These are phyloP conservation scores for Dallia pectoralis DNA, from an alignment of 2,797 vertebrate genomes.

Conservation along the genomic window DNA sequence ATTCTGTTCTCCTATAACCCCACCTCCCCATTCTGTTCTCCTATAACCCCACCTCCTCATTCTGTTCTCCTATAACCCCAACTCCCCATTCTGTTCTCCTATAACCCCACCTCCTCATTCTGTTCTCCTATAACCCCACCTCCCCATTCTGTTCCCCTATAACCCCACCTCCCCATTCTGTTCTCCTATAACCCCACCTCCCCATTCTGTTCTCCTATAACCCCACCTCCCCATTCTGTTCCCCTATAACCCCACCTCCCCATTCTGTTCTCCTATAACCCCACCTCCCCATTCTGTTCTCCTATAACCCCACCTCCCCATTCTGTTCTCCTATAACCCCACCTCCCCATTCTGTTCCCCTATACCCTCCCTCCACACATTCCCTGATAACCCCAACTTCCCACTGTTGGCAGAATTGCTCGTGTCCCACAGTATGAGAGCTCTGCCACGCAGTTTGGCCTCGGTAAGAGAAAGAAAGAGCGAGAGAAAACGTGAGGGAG, in stretches of 20 bases:
- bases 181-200: too few species aligned
- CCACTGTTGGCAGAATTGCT: slow-evolving; percentile 71
- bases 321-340: slow-evolving; percentile 43
- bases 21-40: slow-evolving; percentile 5
- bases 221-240: slow-evolving; percentile 12
- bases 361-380: slow-evolving; percentile 25
- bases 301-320: slow-evolving; percentile 49
- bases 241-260: too few species aligned
- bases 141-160: slow-evolving; percentile 36
- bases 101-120: background rate
- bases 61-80: background rate
- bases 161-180: slow-evolving; percentile 25
- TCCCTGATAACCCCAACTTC: background rate
- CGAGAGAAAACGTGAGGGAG: background rate
- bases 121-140: background rate
- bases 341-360: slow-evolving; percentile 28
- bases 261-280: background rate
- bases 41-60: too few species aligned
- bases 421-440: slow-evolving; percentile 73
- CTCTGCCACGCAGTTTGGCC: slow-evolving; percentile 72
- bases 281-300: background rate
- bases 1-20: slow-evolving; percentile 23
- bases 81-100: too few species aligned
- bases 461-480: background rate
- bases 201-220: slow-evolving; percentile 38